Percentiles rank a stretch among this genome's conserved stretches.
Conservation (phyloP, 2,797 vertebrate genomes). For the Distichodus sexfasciatus region DNA sequence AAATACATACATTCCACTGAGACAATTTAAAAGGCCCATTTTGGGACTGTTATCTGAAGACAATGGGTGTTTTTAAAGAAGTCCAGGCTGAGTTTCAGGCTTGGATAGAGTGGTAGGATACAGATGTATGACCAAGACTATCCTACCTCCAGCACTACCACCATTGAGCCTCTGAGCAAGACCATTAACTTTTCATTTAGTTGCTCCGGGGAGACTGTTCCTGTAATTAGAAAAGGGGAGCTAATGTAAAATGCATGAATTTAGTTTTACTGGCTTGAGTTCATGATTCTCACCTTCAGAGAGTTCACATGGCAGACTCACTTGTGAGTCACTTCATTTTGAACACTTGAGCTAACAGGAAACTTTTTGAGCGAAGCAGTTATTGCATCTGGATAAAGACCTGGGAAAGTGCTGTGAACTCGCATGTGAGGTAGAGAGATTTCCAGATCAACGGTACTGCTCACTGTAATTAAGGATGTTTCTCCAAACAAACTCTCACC, state of each 20-base stretch:
- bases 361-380: constrained; percentile 61
- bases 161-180: too few species aligned
- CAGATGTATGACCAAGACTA: too few species aligned
- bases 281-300: constrained; percentile 59
- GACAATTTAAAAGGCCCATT: constrained; percentile 17
- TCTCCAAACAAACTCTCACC: background rate
- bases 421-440: constrained; percentile 22
- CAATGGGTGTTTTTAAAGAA: constrained; percentile 17
- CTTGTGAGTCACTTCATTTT: constrained; percentile 66
- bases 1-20: constrained; percentile 53
- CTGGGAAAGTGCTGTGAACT: constrained; percentile 28
- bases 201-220: too few species aligned
- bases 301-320: constrained; percentile 62
- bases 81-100: constrained; percentile 24
- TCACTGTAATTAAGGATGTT: background rate
- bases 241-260: too few species aligned
- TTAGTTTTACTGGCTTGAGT: constrained; percentile 45
- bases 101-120: too few species aligned
- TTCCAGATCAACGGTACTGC: constrained; percentile 2
- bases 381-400: constrained; percentile 57
- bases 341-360: constrained; percentile 54
- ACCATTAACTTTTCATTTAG: too few species aligned
- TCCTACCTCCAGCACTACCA: too few species aligned
- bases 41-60: constrained; percentile 10
- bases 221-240: too few species aligned